phyloP scores from a whole-genome alignment of 2,113 vertebrate genomes.

The Urocitellus parryii region DNA sequence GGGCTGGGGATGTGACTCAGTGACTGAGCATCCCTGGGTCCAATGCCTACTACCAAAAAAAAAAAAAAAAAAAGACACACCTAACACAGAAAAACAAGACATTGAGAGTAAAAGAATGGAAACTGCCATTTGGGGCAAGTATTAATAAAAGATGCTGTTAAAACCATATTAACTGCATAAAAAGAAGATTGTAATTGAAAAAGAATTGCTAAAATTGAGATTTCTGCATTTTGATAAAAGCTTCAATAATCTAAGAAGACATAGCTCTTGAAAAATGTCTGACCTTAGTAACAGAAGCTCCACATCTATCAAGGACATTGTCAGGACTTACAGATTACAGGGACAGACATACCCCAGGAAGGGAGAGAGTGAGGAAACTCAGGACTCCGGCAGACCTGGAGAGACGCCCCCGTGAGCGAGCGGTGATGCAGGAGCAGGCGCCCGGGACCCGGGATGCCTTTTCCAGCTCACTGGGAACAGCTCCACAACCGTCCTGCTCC shows the following conservation, averaged over 20 bases:
- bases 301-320: neutral
- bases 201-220: neutral
- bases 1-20: no score
- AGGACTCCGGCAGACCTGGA: no score
- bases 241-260: neutral
- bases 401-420: neutral
- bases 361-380: neutral
- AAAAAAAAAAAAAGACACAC: neutral
- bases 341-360: neutral
- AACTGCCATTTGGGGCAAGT: neutral
- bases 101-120: neutral
- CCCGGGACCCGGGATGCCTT: fast-evolving
- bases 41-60: no score
- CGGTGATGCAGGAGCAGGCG: fast-evolving
- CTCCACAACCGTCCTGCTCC: neutral
- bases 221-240: neutral
- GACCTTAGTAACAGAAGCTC: neutral
- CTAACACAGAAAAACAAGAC: neutral
- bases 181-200: neutral
- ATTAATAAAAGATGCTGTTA: neutral
- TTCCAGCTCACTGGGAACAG: neutral
- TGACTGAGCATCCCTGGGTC: no score
- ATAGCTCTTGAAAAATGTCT: neutral
- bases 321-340: neutral
- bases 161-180: neutral